Percentiles rank a stretch among this genome's conserved stretches.
Conservation (phyloP, 1,140 invertebrate species). For the Carposina sasakii region DNA sequence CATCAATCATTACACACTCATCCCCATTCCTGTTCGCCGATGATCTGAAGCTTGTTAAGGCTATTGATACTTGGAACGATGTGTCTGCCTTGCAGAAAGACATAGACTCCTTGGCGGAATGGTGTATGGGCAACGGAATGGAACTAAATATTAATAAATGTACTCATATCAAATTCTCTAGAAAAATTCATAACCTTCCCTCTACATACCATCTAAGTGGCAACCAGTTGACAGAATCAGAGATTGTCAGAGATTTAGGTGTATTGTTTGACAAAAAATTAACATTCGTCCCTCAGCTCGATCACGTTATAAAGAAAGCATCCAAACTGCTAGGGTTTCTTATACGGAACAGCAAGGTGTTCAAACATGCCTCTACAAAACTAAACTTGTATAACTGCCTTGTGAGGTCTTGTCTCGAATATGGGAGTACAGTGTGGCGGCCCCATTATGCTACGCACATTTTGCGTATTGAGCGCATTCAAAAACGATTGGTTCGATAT, state of each 20-base stretch:
- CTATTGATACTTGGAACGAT: background rate
- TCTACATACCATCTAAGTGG: too few species aligned
- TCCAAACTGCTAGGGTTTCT: background rate
- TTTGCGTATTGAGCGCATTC: constrained; percentile 16
- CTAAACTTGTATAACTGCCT: background rate
- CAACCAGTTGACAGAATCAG: too few species aligned
- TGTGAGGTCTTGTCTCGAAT: constrained; percentile 4
- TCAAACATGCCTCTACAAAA: background rate
- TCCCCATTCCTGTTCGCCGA: constrained; percentile 10
- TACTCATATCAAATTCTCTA: background rate
- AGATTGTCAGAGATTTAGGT: too few species aligned
- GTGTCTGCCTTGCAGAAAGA: background rate
- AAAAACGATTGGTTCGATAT: constrained; percentile 18
- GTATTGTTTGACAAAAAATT: too few species aligned
- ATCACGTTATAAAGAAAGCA: too few species aligned
- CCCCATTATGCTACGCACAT: constrained; percentile 17
- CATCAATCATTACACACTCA: constrained; percentile 2
- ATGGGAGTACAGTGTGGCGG: constrained; percentile 16
- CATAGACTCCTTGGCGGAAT: background rate
- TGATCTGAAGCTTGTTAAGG: constrained; percentile 3
- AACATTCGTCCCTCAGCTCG: too few species aligned
- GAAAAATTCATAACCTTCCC: too few species aligned
- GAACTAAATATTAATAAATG: background rate
- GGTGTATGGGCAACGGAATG: too few species aligned
- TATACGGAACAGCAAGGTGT: background rate